These are phyloP conservation scores for Macroramphosus scolopax DNA, from an alignment of 2,797 vertebrate genomes.

Conservation along the genomic window DNA sequence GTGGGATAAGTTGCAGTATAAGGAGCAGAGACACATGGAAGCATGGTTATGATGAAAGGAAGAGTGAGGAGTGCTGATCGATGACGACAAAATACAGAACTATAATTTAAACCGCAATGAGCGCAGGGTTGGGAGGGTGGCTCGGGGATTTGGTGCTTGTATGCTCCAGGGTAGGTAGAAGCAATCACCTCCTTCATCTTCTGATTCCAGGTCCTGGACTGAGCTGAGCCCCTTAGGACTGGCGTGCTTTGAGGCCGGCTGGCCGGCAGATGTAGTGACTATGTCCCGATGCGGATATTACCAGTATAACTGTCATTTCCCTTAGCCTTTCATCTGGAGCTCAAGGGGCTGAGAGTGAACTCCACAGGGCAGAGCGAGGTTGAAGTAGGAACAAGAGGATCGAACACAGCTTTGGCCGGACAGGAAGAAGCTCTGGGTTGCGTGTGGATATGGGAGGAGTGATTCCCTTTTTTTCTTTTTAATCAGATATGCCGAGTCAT, in stretches of 20 bases:
- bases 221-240: slow-evolving; percentile 39
- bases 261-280: slow-evolving; percentile 70
- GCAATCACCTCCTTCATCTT: slow-evolving; percentile 33
- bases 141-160: slow-evolving; percentile 46
- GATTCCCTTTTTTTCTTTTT: slow-evolving; percentile 28
- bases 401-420: slow-evolving; percentile 47
- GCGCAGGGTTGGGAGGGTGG: slow-evolving; percentile 33
- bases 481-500: slow-evolving; percentile 35
- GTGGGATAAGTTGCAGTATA: slow-evolving; percentile 4
- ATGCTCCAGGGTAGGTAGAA: slow-evolving; percentile 36
- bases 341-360: slow-evolving; percentile 51
- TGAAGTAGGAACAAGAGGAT: slow-evolving; percentile 61
- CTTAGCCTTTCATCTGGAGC: slow-evolving; percentile 67
- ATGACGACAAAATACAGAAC: too few relatives aligned
- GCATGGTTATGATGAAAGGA: slow-evolving; percentile 6
- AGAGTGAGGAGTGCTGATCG: slow-evolving; percentile 28
- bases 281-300: slow-evolving; percentile 70
- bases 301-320: slow-evolving; percentile 70
- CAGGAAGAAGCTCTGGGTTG: slow-evolving; percentile 51
- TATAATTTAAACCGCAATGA: too few relatives aligned
- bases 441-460: slow-evolving; percentile 38
- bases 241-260: slow-evolving; percentile 55
- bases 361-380: slow-evolving; percentile 49
- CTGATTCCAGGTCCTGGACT: slow-evolving; percentile 37
- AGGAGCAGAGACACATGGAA: slow-evolving; percentile 4